Percentiles rank a stretch among this genome's conserved stretches.
Conservation (phyloP, 2,888 invertebrate genomes). For the Drosophila atripex region DNA sequence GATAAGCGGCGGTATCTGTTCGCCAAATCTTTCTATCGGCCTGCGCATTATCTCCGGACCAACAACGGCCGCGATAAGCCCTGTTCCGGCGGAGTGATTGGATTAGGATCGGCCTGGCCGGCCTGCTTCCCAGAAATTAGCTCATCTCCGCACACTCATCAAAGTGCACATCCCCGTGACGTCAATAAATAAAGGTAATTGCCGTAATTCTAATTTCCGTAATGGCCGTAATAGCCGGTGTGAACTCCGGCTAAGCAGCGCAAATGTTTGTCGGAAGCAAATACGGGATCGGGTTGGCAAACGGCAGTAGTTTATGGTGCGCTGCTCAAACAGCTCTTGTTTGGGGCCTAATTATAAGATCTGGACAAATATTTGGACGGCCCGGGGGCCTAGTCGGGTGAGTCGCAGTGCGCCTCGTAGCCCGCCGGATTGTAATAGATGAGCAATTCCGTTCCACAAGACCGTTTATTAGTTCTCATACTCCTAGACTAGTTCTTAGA, state of each 20-base stretch:
- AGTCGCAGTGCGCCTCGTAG: slow-evolving; percentile 30
- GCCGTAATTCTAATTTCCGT: too few relatives aligned
- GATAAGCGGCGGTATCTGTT: slow-evolving; percentile 37
- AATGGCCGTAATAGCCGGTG: slow-evolving; percentile 12
- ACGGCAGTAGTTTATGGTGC: background rate
- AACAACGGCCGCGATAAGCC: slow-evolving; percentile 20
- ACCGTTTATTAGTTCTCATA: too few relatives aligned
- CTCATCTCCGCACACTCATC: too few relatives aligned
- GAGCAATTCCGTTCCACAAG: slow-evolving; percentile 13
- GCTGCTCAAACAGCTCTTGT: slow-evolving; percentile 48
- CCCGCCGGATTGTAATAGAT: slow-evolving; percentile 20
- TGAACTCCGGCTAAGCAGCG: slow-evolving; percentile 37
- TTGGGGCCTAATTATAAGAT: slow-evolving; percentile 47
- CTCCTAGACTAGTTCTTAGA: too few relatives aligned
- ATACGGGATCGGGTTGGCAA: slow-evolving; percentile 51
- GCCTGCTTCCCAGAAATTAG: slow-evolving; percentile 5
- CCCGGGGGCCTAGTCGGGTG: slow-evolving; percentile 36
- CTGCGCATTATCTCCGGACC: slow-evolving; percentile 40
- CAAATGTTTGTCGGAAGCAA: slow-evolving; percentile 45
- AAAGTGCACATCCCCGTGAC: background rate
- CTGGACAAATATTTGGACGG: slow-evolving; percentile 53
- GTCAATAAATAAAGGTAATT: background rate
- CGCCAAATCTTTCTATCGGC: slow-evolving; percentile 38
- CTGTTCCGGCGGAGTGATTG: slow-evolving; percentile 8
- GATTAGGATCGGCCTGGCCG: slow-evolving; percentile 14